Evolutionary conservation across 2,888 invertebrate genomes (phyloP), one percentile per base, ranked within the genome.

Genomic region (Camptogramma bilineatum): DNA sequence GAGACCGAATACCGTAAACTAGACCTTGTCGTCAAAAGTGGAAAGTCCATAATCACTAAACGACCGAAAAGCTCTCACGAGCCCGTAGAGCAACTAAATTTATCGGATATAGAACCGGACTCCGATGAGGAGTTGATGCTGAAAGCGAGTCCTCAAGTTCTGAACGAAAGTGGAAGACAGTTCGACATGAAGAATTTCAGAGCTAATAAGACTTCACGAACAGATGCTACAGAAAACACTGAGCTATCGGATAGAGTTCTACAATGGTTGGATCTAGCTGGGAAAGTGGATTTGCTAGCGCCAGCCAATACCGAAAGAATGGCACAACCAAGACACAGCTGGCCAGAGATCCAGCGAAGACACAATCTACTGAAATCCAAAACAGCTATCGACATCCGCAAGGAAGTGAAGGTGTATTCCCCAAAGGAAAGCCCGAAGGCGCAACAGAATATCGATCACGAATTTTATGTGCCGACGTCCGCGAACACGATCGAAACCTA

Each of bases 201-300:
- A 72, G 80, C 79, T n/a, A 91, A 90, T 68, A 82, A 91, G 67
- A 91, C 92, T 0, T 79, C 85, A 7, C 80, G 90, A 54, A 73
- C 73, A 0, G 91, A 92, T 1, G 75, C 72, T 0, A 84, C 85
- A 62, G 88, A 88, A 53, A 87, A 83, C 68, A 90, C 85, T 0
- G 92, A 91, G n/a, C 73, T 93, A 18, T 93, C 96, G 0, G 96
- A 97, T 66, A 93, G 96, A 59, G 97, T 97, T 0, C 85, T 97
- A 3, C 95, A 96, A 74, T 97, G 97, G 97, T 79, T 97, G 70
- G 96, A 97, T 80, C 86, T 97, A 61, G 96, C 96, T 0, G 96
- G 95, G 0, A 94, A 94, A 76, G 90, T 93, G 2, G 90, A 91
- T 72, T 74, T 93, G 28, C 69, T 93, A 17, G 83, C 85, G n/a